These are phyloP conservation scores for Chionoecetes opilio DNA, from an alignment of 1,140 invertebrate species.

Conservation along the genomic window DNA sequence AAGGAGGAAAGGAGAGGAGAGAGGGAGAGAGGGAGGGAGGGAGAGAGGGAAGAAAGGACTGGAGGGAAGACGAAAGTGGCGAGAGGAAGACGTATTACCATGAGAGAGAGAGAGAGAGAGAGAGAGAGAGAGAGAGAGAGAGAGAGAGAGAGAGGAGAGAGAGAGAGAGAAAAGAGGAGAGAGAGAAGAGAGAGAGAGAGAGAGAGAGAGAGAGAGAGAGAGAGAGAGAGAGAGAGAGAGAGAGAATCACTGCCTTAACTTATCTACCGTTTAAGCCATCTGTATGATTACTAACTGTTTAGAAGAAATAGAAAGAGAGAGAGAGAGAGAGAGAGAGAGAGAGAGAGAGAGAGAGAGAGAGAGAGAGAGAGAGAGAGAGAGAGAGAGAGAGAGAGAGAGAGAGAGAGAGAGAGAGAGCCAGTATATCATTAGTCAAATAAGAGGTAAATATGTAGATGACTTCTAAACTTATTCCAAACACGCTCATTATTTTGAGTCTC, in stretches of 20 bases:
- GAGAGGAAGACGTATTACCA: not conserved
- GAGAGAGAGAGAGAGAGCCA: too few species aligned
- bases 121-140: constrained; percentile 18
- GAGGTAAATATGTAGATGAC: too few species aligned
- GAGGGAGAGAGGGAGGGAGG: not conserved
- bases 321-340: constrained; percentile 27
- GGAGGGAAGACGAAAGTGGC: not conserved
- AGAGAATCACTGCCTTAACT: too few species aligned
- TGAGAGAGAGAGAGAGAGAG: constrained; percentile 11
- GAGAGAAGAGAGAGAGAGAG: too few species aligned
- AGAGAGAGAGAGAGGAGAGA: not conserved
- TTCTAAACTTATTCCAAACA: too few species aligned
- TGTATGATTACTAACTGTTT: too few species aligned
- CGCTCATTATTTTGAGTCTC: too few species aligned
- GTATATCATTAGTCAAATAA: too few species aligned
- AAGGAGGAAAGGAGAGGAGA: not conserved
- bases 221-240: too few species aligned
- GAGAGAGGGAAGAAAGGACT: not conserved
- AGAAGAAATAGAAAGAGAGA: not conserved
- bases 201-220: too few species aligned
- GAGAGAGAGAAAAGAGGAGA: too few species aligned
- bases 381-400: constrained; percentile 10
- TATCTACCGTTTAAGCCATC: too few species aligned
- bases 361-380: constrained; percentile 16
- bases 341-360: not conserved